These are phyloP conservation scores for Dendropsophus ebraccatus DNA, from an alignment of 2,113 vertebrate species.

Conservation along the genomic window DNA sequence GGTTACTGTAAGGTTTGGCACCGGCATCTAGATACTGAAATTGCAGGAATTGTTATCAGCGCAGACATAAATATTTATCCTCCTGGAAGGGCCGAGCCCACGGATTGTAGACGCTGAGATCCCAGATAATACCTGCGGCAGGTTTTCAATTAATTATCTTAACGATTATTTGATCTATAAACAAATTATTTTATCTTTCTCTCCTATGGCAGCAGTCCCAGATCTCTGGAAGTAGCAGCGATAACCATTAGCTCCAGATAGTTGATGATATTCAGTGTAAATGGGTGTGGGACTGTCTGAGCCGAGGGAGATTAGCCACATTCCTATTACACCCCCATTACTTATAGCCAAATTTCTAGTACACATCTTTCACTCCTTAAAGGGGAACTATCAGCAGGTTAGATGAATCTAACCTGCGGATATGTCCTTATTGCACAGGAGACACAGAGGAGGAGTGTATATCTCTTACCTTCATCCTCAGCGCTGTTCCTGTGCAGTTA, in stretches of 20 bases:
- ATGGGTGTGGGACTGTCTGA: constrained; percentile 9
- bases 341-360: no score
- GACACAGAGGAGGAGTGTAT: no score
- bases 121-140: background rate
- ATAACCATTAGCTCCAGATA: background rate
- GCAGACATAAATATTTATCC: background rate
- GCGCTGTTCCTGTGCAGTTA: no score
- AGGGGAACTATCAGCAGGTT: no score
- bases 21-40: background rate
- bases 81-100: background rate
- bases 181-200: background rate
- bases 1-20: background rate
- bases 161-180: background rate
- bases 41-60: background rate
- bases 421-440: no score
- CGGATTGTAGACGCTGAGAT: background rate
- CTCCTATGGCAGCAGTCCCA: background rate
- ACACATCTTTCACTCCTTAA: no score
- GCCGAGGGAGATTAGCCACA: no score
- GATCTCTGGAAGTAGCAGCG: background rate
- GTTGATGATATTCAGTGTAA: background rate
- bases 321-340: no score
- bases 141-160: background rate
- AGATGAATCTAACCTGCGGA: no score
- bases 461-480: no score